These are phyloP conservation scores for Cuniculus paca DNA, from an alignment of 2,797 vertebrate genomes.

Conservation along the genomic window DNA sequence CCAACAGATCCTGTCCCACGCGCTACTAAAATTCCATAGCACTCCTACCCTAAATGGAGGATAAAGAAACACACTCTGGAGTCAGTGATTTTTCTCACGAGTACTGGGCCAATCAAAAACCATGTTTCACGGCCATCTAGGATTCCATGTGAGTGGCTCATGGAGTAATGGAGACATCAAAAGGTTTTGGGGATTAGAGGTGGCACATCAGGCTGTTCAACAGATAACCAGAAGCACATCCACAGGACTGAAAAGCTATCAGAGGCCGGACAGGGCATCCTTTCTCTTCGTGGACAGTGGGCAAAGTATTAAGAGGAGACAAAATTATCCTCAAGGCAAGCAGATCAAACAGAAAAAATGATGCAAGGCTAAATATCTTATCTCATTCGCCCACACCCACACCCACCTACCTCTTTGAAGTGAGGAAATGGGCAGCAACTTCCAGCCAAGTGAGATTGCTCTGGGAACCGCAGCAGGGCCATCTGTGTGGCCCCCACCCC, in stretches of 20 bases:
- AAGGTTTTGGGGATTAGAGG: background rate
- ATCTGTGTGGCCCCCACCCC: background rate
- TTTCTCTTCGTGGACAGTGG: background rate
- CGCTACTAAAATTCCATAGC: background rate
- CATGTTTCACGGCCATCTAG: background rate
- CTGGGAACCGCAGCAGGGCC: conserved; percentile 17
- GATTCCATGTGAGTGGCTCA: background rate
- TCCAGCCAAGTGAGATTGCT: background rate
- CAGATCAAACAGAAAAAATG: conserved; percentile 45
- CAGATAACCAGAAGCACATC: background rate
- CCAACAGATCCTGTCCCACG: background rate
- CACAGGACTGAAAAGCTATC: background rate
- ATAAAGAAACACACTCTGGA: background rate
- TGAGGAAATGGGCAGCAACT: conserved; percentile 29
- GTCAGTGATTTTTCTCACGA: background rate
- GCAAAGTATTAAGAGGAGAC: background rate
- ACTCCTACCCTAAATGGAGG: background rate
- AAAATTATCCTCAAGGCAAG: background rate
- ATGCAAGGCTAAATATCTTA: conserved; percentile 6
- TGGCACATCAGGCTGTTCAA: background rate
- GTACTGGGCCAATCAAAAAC: background rate
- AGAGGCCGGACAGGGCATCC: background rate
- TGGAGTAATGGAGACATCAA: background rate
- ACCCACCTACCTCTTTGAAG: background rate
- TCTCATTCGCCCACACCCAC: conserved; percentile 16